Conservation (phyloP, 2,888 invertebrate species). For the Pheosia gnoma region DNA sequence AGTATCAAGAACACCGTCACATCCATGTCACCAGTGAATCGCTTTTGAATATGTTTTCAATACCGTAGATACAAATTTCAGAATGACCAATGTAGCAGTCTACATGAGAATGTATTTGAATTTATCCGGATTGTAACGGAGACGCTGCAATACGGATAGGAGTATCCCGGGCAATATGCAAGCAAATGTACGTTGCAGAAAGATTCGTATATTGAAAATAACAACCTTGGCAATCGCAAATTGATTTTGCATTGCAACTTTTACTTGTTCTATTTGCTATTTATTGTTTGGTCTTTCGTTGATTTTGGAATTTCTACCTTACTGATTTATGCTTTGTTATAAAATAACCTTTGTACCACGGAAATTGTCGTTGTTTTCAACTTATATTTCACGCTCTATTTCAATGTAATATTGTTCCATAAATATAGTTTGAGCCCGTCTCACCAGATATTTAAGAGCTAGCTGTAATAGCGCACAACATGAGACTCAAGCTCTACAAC, state of each 20-base stretch:
- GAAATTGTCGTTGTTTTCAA: too few relatives aligned
- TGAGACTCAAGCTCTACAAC: too few relatives aligned
- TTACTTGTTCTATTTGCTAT: background rate
- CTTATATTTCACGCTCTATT: too few relatives aligned
- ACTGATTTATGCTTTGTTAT: too few relatives aligned
- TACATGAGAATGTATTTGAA: slow-evolving; percentile 21
- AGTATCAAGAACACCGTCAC: too few relatives aligned
- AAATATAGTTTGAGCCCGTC: too few relatives aligned
- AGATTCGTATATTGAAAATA: background rate
- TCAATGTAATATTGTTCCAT: too few relatives aligned
- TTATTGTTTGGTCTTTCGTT: too few relatives aligned
- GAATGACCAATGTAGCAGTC: slow-evolving; percentile 24
- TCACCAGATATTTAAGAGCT: too few relatives aligned
- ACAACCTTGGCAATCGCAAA: background rate
- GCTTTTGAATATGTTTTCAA: slow-evolving; percentile 8
- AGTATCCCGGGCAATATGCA: slow-evolving; percentile 9
- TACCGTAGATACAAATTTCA: slow-evolving; percentile 27
- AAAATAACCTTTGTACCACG: too few relatives aligned
- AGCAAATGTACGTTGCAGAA: background rate
- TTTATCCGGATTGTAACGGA: slow-evolving; percentile 32
- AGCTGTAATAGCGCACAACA: too few relatives aligned
- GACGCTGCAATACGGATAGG: slow-evolving; percentile 17
- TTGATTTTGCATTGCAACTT: background rate
- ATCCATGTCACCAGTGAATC: background rate
- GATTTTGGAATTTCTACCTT: too few relatives aligned